Evolutionary conservation across 2,797 vertebrate genomes (phyloP), one percentile per base, ranked within the genome.

Genomic region (Enteromius thamalakanensis): DNA sequence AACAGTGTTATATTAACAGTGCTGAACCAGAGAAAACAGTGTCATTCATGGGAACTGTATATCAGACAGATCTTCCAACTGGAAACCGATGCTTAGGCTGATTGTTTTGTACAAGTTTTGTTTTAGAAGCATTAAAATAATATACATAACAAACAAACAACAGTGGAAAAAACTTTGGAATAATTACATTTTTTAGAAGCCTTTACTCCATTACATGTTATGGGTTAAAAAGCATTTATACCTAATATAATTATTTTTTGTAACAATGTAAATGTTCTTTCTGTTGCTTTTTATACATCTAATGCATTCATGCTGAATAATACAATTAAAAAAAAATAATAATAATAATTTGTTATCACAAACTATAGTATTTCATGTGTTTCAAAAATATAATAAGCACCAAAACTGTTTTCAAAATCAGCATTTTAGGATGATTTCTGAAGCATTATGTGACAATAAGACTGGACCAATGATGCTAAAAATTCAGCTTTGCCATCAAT

Each of bases 1-100:
- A 86, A 87, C 62, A 86, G 62, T 76, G 47, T 86, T 87, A 74
- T 85, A 37, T 32, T 55, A 45, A 19, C n/a, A 53, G 29, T 26
- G 15, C 11, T 19, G 55, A 6, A 53, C 69, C 23, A 34, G 10
- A 71, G 21, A 49, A 37, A 55, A 60, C 67, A 26, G n/a, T 71
- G 69, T 83, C 7, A 45, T 40, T 8, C 14, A 29, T 32, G 45
- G n/a, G 77, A 79, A 69, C 80, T 58, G 69, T 23, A 78, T 62
- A 47, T 69, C 17, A 64, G 34, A 12, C 60, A 62, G 15, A 23
- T 14, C 10, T 76, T 65, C 32, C 9, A 23, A 62, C 51, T 67
- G 12, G 32, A 81, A 71, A 42, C n/a, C 26, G 40, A 21, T 45
- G 34, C 23, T 42, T 23, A 75, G 5, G 8, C 9, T 3, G 17